These are phyloP conservation scores for Sinosuthora webbiana DNA, from an alignment of 2,113 vertebrate species.

Conservation along the genomic window DNA sequence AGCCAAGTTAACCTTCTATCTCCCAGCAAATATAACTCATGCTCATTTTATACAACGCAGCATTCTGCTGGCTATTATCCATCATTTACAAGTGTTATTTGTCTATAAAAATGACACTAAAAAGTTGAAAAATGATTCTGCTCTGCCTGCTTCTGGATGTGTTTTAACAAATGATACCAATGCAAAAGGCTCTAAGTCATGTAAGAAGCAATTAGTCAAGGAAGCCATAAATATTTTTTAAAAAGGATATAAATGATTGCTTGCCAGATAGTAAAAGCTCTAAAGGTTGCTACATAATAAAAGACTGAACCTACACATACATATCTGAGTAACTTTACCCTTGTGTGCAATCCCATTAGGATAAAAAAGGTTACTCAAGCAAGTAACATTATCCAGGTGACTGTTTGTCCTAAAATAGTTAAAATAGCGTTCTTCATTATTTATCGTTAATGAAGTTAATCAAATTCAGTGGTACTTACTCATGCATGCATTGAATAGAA, in stretches of 20 bases:
- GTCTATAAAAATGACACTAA: conserved; percentile 85
- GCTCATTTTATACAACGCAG: conserved; percentile 70
- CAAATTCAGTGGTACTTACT: conserved; percentile 69
- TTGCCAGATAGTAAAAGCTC: conserved; percentile 77
- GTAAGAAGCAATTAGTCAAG: conserved; percentile 80
- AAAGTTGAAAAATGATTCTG: conserved; percentile 81
- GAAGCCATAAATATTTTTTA: conserved; percentile 80
- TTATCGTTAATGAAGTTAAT: conserved; percentile 79
- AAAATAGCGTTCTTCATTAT: conserved; percentile 73
- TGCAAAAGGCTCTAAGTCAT: conserved; percentile 73
- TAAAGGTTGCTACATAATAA: conserved; percentile 73
- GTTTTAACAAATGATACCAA: conserved; percentile 77
- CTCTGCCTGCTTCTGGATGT: conserved; percentile 74
- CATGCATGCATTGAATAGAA: conserved; percentile 71
- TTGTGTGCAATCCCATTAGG: conserved; percentile 37
- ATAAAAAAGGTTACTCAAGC: conserved; percentile 36
- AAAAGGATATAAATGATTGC: conserved; percentile 78
- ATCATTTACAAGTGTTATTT: conserved; percentile 84
- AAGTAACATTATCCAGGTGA: conserved; percentile 42
- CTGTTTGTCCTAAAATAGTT: conserved; percentile 69
- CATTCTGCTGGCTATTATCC: conserved; percentile 78
- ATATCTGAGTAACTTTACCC: conserved; percentile 45
- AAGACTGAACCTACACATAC: conserved; percentile 41
- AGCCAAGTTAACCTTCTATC: conserved; percentile 78
- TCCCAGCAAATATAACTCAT: conserved; percentile 78